A percentile compares a stretch with the other conserved stretches of the same genome.
These are phyloP conservation scores for Enteromius trimaculatus DNA, from an alignment of 2,797 vertebrate genomes.

Conservation along the genomic window DNA sequence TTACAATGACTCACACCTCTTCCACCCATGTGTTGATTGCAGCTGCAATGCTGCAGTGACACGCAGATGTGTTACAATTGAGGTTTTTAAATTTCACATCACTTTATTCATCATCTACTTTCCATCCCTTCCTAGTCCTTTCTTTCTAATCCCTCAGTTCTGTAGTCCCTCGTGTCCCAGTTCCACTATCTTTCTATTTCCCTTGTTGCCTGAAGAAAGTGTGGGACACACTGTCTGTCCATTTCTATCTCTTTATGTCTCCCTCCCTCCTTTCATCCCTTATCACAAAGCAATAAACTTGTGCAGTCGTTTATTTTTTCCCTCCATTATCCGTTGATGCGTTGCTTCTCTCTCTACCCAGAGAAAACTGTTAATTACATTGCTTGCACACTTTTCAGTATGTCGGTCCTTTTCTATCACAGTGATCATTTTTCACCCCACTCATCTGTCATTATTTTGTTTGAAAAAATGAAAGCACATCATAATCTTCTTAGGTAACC, in stretches of 20 bases:
- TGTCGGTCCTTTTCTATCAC: conserved; percentile 25
- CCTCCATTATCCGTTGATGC: background rate
- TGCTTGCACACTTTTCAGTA: conserved; percentile 18
- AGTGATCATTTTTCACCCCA: background rate
- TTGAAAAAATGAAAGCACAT: conserved; percentile 38
- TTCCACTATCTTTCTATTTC: conserved; percentile 41
- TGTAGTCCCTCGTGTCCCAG: conserved; percentile 19
- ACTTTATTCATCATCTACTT: background rate
- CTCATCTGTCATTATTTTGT: conserved; percentile 28
- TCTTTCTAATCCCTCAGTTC: background rate
- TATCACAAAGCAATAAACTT: conserved; percentile 43
- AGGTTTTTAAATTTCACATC: background rate
- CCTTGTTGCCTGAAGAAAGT: conserved; percentile 27
- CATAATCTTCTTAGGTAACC: conserved; percentile 35
- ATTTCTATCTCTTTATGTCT: conserved; percentile 3
- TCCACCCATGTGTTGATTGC: background rate
- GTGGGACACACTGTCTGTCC: conserved; percentile 7
- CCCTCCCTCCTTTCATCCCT: conserved; percentile 19
- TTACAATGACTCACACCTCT: conserved; percentile 14
- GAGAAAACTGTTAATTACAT: conserved; percentile 33
- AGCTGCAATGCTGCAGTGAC: background rate
- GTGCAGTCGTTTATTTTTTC: conserved; percentile 19
- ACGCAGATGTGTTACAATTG: background rate
- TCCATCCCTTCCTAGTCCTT: background rate
- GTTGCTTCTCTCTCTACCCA: background rate